Base-by-base conservation (phyloP, 2,797 vertebrate species). In the Rhyacichthys aspro region DNA sequence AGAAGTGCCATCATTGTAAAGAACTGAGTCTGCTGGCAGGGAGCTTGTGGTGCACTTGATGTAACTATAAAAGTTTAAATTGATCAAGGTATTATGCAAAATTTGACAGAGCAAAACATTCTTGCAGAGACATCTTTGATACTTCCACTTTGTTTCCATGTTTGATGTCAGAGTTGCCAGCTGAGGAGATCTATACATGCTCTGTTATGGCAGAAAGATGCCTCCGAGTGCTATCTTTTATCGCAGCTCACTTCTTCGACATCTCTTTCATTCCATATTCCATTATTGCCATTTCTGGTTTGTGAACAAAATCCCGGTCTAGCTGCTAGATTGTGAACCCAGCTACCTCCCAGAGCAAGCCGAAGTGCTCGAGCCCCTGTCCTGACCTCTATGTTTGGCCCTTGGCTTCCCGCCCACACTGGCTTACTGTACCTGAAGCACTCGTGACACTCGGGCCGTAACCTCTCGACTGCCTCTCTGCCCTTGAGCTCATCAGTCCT, bases 1-100 rank as follows among this genome's bases (percentile, higher is more conserved):
- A 43, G 64, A 72, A 67, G 59, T 17, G 55, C 54, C 62, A 48
- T 79, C 61, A 38, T 43, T 70, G 39, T 79, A 71, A 63, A 59
- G 43, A 71, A 60, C 54, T 74, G 60, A 68, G 14, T 56, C 68
- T 0, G 44, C 72, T 76, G 67, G 70, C 71, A 72, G 73, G 59
- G 45, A 55, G 76, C 67, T 70, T 63, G 46, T 63, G 60, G 76
- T 67, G 55, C 59, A 55, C 58, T 74, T 68, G 73, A 70, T 63
- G 65, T 76, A 82, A 48, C 77, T 80, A 81, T 81, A 68, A 70
- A 47, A 63, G 76, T 88, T 91, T 71, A 88, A 46, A 81, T 83
- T 88, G 84, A 90, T 91, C 78, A 86, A 88, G 78, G 81, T 89
- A 82, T 28, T 28, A 84, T 88, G 82, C 63, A 62, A 83, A 87